A percentile compares a stretch with the other conserved stretches of the same genome.
These are phyloP conservation scores for Emydura subglobosa DNA, from an alignment of 2,113 vertebrate genomes.

Conservation along the genomic window DNA sequence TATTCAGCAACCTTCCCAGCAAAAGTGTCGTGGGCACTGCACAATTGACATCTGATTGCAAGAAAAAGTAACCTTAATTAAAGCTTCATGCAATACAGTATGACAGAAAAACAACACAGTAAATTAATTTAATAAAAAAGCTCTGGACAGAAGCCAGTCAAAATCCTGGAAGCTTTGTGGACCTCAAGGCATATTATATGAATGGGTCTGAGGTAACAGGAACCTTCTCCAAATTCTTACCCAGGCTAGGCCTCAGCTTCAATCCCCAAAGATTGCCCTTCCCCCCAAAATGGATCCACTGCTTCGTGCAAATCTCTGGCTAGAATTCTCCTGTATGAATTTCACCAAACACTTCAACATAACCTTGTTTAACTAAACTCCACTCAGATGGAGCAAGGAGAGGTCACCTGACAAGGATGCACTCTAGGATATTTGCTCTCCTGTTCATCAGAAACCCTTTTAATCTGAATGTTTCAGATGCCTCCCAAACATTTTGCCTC, in stretches of 20 bases:
- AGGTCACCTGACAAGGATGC: neutral
- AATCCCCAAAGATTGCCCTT: neutral
- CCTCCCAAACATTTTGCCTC: neutral
- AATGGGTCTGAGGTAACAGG: neutral
- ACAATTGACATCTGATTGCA: neutral
- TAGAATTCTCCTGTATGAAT: neutral
- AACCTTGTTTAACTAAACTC: neutral
- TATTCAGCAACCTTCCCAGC: neutral
- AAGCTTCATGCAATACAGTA: neutral
- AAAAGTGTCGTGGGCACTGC: constrained; percentile 47
- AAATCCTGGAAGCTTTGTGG: neutral
- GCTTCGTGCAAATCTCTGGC: neutral
- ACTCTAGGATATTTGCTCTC: neutral
- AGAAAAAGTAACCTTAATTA: constrained; percentile 37
- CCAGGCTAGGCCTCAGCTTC: neutral
- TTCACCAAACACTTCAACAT: neutral
- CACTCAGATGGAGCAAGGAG: neutral
- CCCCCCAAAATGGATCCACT: neutral
- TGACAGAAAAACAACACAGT: neutral
- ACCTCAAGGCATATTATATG: neutral
- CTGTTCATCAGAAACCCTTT: neutral
- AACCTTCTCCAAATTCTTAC: neutral
- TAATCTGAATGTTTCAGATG: neutral
- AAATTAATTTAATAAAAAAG: neutral
- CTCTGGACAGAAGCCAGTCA: neutral